Base-by-base conservation (phyloP, 64 coral and sea anemone species). In the Cladopsammia gracilis region DNA sequence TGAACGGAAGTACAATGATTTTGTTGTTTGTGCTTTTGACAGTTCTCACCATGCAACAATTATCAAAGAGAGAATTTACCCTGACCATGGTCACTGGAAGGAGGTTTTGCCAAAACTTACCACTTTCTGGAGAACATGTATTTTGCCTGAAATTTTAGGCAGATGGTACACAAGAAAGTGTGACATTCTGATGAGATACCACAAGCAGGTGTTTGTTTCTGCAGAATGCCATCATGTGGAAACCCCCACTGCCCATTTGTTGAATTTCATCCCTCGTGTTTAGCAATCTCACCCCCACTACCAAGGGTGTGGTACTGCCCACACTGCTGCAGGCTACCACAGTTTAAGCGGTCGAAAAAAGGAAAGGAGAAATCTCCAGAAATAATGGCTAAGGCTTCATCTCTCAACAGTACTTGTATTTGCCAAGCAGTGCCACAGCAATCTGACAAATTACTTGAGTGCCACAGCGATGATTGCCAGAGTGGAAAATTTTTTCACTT, bases 141-240 rank as follows among this genome's bases (percentile, higher is more conserved):
- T 93, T 86, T 77, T 78, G 23, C 83, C 83, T 58, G 90, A 93
- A 86, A 88, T 93, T 65, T 58, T 93, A 47, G 84, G 84, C 24
- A 49, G 91, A 20, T 87, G 91, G 84, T 82, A 82, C 25, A 80
- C 65, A 64, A 66, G 88, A 56, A 79, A 52, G 24, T 95, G 88
- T 85, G 52, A 82, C 51, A 20, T 79, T 51, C 54, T 68, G 64
- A 53, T 70, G 49, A 70, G 50, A 80, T 42, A 22, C 68, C 85
- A 43, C 25, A 90, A 57, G 72, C 60, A 59, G 48, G 45, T 75
- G 58, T 16, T 60, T 60, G 58, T 16, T 60, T 60, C 16, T 60
- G 58, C 58, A 60, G 58, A 60, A 60, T 60, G 58, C 58, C 58
- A 60, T 60, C 58, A 60, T 60, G 58, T 60, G 58, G 58, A 60